Base-by-base conservation (phyloP, 2,888 invertebrate species). In the Phyllotreta cruciferae region DNA sequence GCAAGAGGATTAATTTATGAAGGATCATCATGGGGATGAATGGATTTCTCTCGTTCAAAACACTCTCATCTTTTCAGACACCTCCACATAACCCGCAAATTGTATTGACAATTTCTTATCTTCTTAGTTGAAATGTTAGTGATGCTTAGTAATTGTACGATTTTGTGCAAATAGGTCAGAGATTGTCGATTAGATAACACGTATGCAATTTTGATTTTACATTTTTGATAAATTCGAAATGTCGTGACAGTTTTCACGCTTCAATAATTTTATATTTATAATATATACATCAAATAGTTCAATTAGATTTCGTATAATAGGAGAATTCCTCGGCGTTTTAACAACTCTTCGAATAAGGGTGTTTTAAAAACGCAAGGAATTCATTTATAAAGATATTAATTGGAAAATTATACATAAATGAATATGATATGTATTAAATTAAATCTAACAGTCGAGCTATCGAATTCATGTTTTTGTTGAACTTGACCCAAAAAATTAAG, bases 101-200 rank as follows among this genome's bases (percentile, higher is more conserved):
- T 9, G 13, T 38, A n/a, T 52, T 56, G 45, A 55, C 44, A 57
- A 36, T 11, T 24, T 50, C 41, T 58, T 44, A 42, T 35, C 47
- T 41, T 62, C 60, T 65, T 62, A 70, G 66, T 63, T 68, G 61
- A 65, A 52, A 60, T 37, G 37, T 60, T 10, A 50, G 52, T 60
- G 52, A 57, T 57, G 39, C 35, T 52, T 53, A 24, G 63, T 66
- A 60, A 71, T 62, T 66, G 60, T 56, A 64, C 50, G 67, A 71
- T 72, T 24, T 74, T 73, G 77, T 77, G 76, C 75, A 77, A 72
- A 57, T 63, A 52, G 49, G 24, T 53, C 49, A 55, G 70, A 78
- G 78, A 78, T 78, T 78, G 77, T 78, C 77, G 72, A 73, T 73
- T 77, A 70, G 73, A 70, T 72, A 74, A 75, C 73, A 75, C 70